Evolutionary conservation across 1,140 invertebrate species (phyloP), one percentile per base, ranked within the genome.

Genomic region (Dreissena polymorpha): DNA sequence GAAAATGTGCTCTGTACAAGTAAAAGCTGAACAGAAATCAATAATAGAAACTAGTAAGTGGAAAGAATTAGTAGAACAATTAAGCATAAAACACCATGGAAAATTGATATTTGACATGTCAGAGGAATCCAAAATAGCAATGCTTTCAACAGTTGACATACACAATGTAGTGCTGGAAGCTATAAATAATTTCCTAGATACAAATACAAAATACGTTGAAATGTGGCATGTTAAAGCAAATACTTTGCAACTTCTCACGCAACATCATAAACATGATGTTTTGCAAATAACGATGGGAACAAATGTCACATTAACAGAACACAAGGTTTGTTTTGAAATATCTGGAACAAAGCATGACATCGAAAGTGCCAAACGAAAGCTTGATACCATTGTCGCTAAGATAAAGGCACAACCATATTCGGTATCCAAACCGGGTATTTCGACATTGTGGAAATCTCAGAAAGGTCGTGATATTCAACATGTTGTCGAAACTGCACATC

Each of bases 91-190:
- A 14, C 21, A 77, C 53, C 0, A 29, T 25, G 75, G 64, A 67
- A 77, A 77, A 25, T 23, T 60, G 16, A 23, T 6, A n/a, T 60
- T 68, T 23, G 21, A 27, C 29, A 23, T 25, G 3, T n/a, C 55
- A 0, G 0, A 25, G 5, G 23, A 23, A 25, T 39, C 39, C 8
- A 79, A 71, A 71, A 39, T 79, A 60, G 23, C 53, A 2, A 25
- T 79, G 29, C 60, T 50, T 71, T 16, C 67, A 10, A 79, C 77
- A n/a, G 77, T 70, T 71, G 77, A 79, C 49, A 71, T 79, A 57
- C 0, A 10, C 5, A 39, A 71, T 2, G 77, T 70, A 27, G 23
- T 71, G 12, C 16, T 70, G 49, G 23, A 70, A 50, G 18, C 14
- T 27, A 50, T 79, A 5, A 53, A 71, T 49, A 18, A 57, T 12